A percentile compares a stretch with the other conserved stretches of the same genome.
Evolutionary conservation across 1,140 invertebrate genomes (phyloP).

Genomic region (Bombus superbus): DNA sequence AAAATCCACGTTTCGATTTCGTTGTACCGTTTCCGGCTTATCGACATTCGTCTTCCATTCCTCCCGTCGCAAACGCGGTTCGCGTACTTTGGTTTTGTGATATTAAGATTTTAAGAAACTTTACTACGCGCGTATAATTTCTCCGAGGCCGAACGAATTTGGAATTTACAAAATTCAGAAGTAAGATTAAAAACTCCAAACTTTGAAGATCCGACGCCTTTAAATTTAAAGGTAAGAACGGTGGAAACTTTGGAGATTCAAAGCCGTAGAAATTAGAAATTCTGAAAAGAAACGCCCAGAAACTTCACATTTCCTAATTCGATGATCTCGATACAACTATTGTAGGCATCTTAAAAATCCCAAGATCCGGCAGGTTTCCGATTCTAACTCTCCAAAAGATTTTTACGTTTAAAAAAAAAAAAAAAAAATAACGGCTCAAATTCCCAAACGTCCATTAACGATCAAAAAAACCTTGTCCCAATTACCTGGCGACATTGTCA

Average conservation of each 20-base stretch:
- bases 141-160: background rate
- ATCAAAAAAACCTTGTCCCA: background rate
- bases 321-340: no score
- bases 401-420: no score
- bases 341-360: no score
- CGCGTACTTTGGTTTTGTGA: no score
- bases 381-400: no score
- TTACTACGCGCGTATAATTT: background rate
- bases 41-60: constrained; percentile 18
- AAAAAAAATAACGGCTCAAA: no score
- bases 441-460: background rate
- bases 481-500: background rate
- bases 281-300: no score
- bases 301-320: no score
- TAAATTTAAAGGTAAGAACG: background rate
- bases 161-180: no score
- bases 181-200: no score
- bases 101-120: background rate
- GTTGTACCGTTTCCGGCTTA: constrained; percentile 22
- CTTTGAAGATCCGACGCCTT: background rate
- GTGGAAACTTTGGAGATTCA: background rate
- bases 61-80: background rate
- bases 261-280: no score
- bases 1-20: constrained; percentile 34
- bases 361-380: no score